Conservation (phyloP, 1,140 invertebrate genomes). For the Lineus longissimus region DNA sequence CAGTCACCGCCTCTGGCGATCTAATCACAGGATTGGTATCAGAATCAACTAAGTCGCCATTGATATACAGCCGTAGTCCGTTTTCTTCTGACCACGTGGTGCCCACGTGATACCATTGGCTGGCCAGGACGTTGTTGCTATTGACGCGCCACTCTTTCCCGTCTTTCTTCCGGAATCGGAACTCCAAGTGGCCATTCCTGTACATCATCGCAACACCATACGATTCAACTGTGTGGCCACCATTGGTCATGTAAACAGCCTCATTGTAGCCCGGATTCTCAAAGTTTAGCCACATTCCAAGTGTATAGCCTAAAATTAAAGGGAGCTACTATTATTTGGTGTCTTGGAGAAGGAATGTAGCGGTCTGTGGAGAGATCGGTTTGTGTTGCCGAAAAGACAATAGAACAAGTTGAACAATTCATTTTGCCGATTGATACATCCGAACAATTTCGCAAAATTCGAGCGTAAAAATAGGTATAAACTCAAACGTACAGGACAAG, state of each 20-base stretch:
- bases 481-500: no score
- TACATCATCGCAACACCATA: constrained; percentile 51
- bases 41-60: constrained; percentile 34
- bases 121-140: constrained; percentile 31
- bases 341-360: background rate
- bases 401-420: no score
- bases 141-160: constrained; percentile 39
- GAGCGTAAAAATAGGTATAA: no score
- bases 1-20: constrained; percentile 8
- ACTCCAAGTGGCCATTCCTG: constrained; percentile 33
- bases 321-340: background rate
- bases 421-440: no score
- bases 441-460: no score
- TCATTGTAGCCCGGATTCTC: constrained; percentile 22
- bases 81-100: constrained; percentile 36
- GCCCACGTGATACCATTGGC: constrained; percentile 47
- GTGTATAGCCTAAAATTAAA: constrained; percentile 42
- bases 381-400: no score
- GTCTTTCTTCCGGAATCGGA: constrained; percentile 30
- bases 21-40: constrained; percentile 8
- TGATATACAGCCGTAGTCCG: constrained; percentile 40
- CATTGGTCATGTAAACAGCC: constrained; percentile 48
- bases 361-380: no score
- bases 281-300: constrained; percentile 47
- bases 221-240: constrained; percentile 34